phyloP scores from a whole-genome alignment of 2,113 vertebrate genomes.

The Corythornis madagascariensis region DNA sequence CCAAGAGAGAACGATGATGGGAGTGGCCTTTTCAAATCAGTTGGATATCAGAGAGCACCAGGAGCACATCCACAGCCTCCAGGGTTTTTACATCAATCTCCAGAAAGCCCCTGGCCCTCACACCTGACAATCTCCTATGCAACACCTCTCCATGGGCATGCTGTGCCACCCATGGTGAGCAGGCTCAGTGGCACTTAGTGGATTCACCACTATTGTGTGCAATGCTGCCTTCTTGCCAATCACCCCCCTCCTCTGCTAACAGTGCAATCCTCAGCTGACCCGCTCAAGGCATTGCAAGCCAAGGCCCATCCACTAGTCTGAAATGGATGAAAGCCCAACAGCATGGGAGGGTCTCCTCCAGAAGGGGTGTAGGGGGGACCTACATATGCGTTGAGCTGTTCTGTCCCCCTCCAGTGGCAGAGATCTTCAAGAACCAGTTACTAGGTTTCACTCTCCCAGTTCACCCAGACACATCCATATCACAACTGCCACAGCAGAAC shows the following conservation, averaged over 20 bases:
- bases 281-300: slow-evolving; percentile 56
- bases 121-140: not conserved
- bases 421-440: slow-evolving; percentile 1
- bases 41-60: not conserved
- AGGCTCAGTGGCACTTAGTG: not conserved
- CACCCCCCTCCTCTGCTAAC: slow-evolving; percentile 40
- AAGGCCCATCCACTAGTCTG: slow-evolving; percentile 46
- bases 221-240: slow-evolving; percentile 32
- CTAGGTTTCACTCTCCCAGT: not conserved
- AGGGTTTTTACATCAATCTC: not conserved
- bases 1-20: not conserved
- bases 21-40: not conserved
- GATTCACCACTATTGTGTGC: not conserved
- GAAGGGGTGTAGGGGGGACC: not conserved
- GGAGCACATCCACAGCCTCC: not conserved
- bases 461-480: not conserved
- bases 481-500: accelerated
- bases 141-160: not conserved
- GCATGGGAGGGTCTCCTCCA: slow-evolving; percentile 49
- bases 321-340: slow-evolving; percentile 45
- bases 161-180: not conserved
- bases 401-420: slow-evolving; percentile 65
- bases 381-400: not conserved
- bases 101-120: not conserved
- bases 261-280: slow-evolving; percentile 33